Percentiles rank a stretch among this genome's conserved stretches.
phyloP scores from a whole-genome alignment of 2,888 invertebrate genomes.

The Caenorhabditis sp. region DNA sequence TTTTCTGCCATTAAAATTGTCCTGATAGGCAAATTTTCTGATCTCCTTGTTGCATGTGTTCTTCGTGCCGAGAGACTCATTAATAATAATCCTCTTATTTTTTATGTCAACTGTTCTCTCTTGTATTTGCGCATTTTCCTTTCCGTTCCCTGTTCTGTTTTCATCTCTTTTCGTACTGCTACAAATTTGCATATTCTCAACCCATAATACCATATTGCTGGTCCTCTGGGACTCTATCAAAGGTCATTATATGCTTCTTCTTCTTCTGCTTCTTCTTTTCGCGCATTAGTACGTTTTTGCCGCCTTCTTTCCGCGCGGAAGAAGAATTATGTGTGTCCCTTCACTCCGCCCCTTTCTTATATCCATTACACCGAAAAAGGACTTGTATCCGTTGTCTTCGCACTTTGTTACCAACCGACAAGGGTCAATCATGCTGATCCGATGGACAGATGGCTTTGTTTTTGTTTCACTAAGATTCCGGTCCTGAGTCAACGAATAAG shows the following conservation, averaged over 20 bases:
- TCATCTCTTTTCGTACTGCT: slow-evolving; percentile 20
- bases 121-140: slow-evolving; percentile 26
- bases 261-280: slow-evolving; percentile 26
- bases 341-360: slow-evolving; percentile 43
- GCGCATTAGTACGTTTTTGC: slow-evolving; percentile 65
- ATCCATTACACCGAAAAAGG: not conserved
- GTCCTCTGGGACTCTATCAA: slow-evolving; percentile 32
- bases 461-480: too few relatives aligned
- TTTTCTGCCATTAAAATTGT: not conserved
- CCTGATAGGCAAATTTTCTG: not conserved
- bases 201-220: slow-evolving; percentile 54
- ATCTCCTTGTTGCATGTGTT: slow-evolving; percentile 2
- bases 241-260: slow-evolving; percentile 52
- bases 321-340: slow-evolving; percentile 37
- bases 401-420: slow-evolving; percentile 14
- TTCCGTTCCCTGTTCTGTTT: not conserved
- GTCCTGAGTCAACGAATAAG: too few relatives aligned
- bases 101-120: slow-evolving; percentile 47
- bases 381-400: slow-evolving; percentile 21
- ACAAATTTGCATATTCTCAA: slow-evolving; percentile 53
- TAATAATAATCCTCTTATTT: slow-evolving; percentile 55
- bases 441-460: not conserved
- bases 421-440: not conserved
- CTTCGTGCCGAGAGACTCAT: slow-evolving; percentile 41
- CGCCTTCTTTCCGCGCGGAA: slow-evolving; percentile 57